Percentiles rank a stretch among this genome's conserved stretches.
phyloP scores from a whole-genome alignment of 30 jellyfish, hydroid and myxozoan species.

The Chironex yamaguchii region DNA sequence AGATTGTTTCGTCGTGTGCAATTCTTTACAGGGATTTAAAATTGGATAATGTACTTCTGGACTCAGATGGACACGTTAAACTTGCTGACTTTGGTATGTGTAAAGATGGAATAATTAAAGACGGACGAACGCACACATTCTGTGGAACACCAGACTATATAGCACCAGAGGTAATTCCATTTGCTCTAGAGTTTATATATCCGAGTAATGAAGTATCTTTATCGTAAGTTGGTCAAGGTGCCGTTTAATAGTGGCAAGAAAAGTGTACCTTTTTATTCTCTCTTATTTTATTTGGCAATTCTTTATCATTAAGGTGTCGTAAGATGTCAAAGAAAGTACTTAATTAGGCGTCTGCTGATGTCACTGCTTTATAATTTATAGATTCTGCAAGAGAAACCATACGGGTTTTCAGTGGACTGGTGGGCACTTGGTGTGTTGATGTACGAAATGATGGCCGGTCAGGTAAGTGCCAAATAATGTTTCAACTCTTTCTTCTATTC shows the following conservation, averaged over 20 bases:
- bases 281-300: too few species aligned
- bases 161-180: constrained; percentile 92
- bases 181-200: background rate
- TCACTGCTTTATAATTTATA: background rate
- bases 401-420: constrained; percentile 97
- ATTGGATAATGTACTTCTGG: constrained; percentile 94
- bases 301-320: too few species aligned
- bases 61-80: constrained; percentile 96
- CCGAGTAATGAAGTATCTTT: background rate
- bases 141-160: constrained; percentile 99
- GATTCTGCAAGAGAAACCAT: constrained; percentile 82
- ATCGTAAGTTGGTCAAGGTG: background rate
- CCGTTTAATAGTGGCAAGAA: background rate
- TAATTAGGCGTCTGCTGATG: too few species aligned
- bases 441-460: constrained; percentile 99
- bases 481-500: background rate
- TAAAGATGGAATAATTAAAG: constrained; percentile 85
- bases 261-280: too few species aligned
- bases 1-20: too few species aligned
- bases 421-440: constrained; percentile 99
- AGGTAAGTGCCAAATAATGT: constrained; percentile 72
- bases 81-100: constrained; percentile 99
- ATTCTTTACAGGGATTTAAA: constrained; percentile 86
- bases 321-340: too few species aligned
- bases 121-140: constrained; percentile 84